Base-by-base conservation (phyloP, 2,797 vertebrate species). In the Eptatretus atami region DNA sequence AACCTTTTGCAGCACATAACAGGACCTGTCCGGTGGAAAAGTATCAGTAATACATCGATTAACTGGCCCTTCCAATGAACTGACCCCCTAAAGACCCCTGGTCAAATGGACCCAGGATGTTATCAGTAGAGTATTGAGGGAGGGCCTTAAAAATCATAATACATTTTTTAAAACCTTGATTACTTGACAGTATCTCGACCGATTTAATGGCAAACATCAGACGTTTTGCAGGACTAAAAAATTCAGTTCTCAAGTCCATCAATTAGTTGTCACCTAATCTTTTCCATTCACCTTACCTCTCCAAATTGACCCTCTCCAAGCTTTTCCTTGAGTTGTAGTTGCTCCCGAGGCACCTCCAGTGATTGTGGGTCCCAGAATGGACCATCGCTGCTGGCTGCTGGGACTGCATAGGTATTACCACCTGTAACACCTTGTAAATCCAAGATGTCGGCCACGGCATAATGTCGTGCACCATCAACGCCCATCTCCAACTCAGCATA, bases 261-360 rank as follows among this genome's bases (percentile, higher is more conserved):
- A 60, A 19, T 60, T 14, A 6, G 14, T 60, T 19, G 55, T 60
- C 55, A 15, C 55, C 55, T 19, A 3, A 60, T 15, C 19, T 19
- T 4, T 14, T 4, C 14, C 3, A 14, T 60, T 19, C 14, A 19
- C 15, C 70, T 73, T 65, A 90, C 86, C 81, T 93, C 86, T 68
- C 85, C 86, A 68, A 92, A 93, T 73, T 92, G 86, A 11, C 86
- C 86, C 73, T 93, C 86, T 53, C 86, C 86, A 54, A 92, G 76
- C 68, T 93, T 92, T 76, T 93, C 86, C 68, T 82, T 84, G 74
- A 90, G 90, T 66, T 83, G 68, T 64, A 93, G 84, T 63, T 72
- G 77, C 6, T 81, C 79, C 24, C 86, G 79, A 0, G 78, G 81
- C 65, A 90, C 81, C 70, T 88, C 82, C 15, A n/a, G 15, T 9